Evolutionary conservation across 2,113 vertebrate genomes (phyloP), one percentile per base, ranked within the genome.

Genomic region (Ictidomys tridecemlineatus): DNA sequence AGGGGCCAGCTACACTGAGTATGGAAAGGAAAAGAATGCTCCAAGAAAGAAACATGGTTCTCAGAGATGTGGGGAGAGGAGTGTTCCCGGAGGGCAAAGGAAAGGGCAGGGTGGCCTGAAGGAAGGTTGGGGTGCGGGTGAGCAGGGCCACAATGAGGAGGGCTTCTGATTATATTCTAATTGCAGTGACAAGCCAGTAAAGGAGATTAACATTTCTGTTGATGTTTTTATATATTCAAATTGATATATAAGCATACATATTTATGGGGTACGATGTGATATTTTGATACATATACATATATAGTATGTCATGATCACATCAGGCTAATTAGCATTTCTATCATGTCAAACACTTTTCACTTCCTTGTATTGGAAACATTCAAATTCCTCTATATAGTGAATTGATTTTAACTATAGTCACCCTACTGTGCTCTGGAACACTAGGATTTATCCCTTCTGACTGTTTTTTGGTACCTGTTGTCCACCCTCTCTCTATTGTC

Each of bases 91-190:
- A 45, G 78, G 56, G 56, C 78, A 45, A 24, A n/a, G 53, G 78
- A 65, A 42, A 51, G 30, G 56, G 30, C 58, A 89, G 86, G 13
- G 45, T 10, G 48, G 53, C 24, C 28, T 42, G n/a, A 72, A 26
- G 85, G 76, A 10, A 42, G 48, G 28, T 73, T 42, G 45, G 4
- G 42, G 13, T 37, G 65, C 20, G 17, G 63, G 32, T 8, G 39
- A 30, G 17, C n/a, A 2, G 17, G 34, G 42, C 4, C 32, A 13
- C 12, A 1, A 1, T 0, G 2, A 42, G 22, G 53, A 37, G n/a
- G 30, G 18, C 2, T 18, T 13, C 28, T 12, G 8, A 5, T 34
- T 16, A 0, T 32, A 45, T 77, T 42, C 90, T 73, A 78, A 87
- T 48, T 28, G 20, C 67, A 72, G 18, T 2, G 30, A 69, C 69